A percentile compares a stretch with the other conserved stretches of the same genome.
Conservation (phyloP, 2,797 vertebrate species). For the Tokudaia muenninki region DNA sequence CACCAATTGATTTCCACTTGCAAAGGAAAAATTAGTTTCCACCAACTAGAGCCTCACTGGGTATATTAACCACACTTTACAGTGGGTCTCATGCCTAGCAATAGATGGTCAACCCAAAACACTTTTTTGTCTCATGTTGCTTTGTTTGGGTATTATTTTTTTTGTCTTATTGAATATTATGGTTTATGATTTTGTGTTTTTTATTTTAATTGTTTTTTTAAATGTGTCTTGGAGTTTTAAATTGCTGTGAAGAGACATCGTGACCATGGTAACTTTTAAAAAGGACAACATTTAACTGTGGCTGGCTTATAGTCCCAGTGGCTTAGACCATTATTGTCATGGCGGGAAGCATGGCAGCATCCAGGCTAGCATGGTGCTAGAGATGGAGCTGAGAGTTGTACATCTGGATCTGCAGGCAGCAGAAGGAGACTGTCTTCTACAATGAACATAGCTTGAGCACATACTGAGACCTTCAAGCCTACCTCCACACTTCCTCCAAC, state of each 20-base stretch:
- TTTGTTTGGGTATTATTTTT: neutral
- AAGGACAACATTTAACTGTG: neutral
- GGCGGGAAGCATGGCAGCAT: neutral
- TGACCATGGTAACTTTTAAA: neutral
- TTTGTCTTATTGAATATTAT: neutral
- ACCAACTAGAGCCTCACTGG: neutral
- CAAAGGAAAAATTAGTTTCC: neutral
- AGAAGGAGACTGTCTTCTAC: neutral
- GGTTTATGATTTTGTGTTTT: neutral
- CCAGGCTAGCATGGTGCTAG: neutral
- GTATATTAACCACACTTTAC: neutral
- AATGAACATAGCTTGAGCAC: neutral
- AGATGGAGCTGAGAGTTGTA: neutral
- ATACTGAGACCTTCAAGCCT: neutral
- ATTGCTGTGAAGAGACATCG: neutral
- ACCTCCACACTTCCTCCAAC: neutral
- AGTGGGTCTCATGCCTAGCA: neutral
- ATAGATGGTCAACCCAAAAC: neutral
- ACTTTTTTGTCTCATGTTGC: neutral
- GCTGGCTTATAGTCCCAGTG: neutral
- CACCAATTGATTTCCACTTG: neutral
- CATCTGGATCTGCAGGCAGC: neutral
- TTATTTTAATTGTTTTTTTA: neutral
- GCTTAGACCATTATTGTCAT: neutral
- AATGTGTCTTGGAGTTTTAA: neutral